These are phyloP conservation scores for Elysia crispata DNA, from an alignment of 2,888 invertebrate species.

Conservation along the genomic window DNA sequence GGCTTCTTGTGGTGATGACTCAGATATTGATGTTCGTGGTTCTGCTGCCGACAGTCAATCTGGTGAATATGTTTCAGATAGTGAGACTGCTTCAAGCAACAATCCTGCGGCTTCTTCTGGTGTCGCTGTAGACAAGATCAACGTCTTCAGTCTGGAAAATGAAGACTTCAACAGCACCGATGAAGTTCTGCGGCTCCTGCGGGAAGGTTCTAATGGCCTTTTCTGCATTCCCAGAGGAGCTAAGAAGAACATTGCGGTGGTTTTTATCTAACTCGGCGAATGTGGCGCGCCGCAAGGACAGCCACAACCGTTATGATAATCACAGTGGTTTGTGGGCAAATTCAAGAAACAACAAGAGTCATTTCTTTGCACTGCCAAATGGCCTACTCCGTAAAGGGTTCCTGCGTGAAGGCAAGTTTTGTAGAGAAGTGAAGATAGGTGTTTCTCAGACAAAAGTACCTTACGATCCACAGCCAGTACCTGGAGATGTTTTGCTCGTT, in stretches of 20 bases:
- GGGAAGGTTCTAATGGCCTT: conserved; percentile 14
- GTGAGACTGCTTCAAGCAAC: too few species aligned
- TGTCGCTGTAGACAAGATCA: too few species aligned
- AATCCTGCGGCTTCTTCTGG: too few species aligned
- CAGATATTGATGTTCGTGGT: too few species aligned
- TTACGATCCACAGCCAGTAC: conserved; percentile 29
- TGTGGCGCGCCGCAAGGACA: conserved; percentile 20
- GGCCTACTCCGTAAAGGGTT: conserved; percentile 32
- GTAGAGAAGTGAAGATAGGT: conserved; percentile 33
- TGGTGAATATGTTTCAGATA: too few species aligned
- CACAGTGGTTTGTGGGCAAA: conserved; percentile 25
- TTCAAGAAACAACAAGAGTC: conserved; percentile 32
- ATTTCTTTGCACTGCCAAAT: conserved; percentile 30
- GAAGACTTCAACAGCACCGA: background rate
- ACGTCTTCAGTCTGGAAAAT: too few species aligned
- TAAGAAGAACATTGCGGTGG: conserved; percentile 15
- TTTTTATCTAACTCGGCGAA: conserved; percentile 20
- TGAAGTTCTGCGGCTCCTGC: background rate
- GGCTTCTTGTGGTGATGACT: too few species aligned
- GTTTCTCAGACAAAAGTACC: conserved; percentile 29
- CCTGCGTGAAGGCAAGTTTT: conserved; percentile 32
- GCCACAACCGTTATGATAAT: conserved; percentile 15
- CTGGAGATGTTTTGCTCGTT: conserved; percentile 14
- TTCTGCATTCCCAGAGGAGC: conserved; percentile 6
- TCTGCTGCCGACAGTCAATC: too few species aligned